Evolutionary conservation across 2,888 invertebrate genomes (phyloP).

Genomic region (Odontomyia ornata): DNA sequence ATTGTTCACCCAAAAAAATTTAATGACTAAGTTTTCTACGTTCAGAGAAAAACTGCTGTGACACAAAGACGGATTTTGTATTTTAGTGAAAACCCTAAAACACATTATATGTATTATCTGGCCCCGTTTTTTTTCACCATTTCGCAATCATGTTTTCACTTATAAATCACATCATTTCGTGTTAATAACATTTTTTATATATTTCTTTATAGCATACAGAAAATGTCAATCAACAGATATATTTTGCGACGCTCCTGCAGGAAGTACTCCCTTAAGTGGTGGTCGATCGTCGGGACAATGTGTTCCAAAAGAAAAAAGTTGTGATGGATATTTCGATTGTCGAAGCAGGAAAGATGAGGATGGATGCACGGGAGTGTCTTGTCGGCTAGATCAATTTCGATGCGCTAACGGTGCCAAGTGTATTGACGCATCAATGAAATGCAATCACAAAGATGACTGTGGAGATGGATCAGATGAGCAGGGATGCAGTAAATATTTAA

Average conservation of each 20-base stretch:
- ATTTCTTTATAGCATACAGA: conserved; percentile 74
- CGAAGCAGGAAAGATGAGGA: conserved; percentile 84
- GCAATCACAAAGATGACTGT: conserved; percentile 91
- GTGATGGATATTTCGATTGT: conserved; percentile 91
- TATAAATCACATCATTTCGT: too few relatives aligned
- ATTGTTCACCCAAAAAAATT: too few relatives aligned
- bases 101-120: too few relatives aligned
- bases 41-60: too few relatives aligned
- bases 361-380: conserved; percentile 75
- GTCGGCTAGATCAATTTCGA: conserved; percentile 85
- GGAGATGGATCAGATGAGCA: conserved; percentile 91
- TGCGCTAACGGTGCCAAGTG: conserved; percentile 84
- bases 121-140: too few relatives aligned
- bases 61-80: too few relatives aligned
- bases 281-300: conserved; percentile 76
- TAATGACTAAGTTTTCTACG: too few relatives aligned
- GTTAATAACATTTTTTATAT: too few relatives aligned
- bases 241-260: conserved; percentile 79
- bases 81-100: too few relatives aligned
- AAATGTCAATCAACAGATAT: conserved; percentile 89
- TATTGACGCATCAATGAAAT: conserved; percentile 78
- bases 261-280: conserved; percentile 63
- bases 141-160: too few relatives aligned
- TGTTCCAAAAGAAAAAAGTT: conserved; percentile 86
- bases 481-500: conserved; percentile 79